Evolutionary conservation across 2,113 vertebrate genomes (phyloP).

Genomic region (Myrmophylax atrothorax): DNA sequence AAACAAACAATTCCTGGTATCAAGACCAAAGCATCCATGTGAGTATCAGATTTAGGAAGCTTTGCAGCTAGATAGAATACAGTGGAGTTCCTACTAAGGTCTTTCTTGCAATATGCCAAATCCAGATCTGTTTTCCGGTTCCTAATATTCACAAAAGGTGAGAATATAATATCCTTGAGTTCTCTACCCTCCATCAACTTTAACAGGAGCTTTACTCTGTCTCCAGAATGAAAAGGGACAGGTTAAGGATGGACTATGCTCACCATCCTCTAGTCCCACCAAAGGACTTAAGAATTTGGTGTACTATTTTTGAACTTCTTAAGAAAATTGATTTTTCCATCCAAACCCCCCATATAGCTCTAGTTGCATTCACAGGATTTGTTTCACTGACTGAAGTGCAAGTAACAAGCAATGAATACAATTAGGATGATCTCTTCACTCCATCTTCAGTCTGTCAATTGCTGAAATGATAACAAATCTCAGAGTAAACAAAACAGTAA

Average conservation of each 20-base stretch:
- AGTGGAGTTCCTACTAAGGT: not conserved
- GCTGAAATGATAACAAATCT: not conserved
- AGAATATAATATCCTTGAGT: not conserved
- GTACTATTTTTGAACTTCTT: not conserved
- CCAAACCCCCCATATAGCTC: not conserved
- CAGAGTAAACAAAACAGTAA: constrained; percentile 51
- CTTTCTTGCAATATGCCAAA: not conserved
- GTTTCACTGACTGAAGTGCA: not conserved
- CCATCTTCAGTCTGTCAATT: not conserved
- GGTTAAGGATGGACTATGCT: not conserved
- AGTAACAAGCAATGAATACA: not conserved
- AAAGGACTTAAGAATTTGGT: not conserved
- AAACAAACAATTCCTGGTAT: not conserved
- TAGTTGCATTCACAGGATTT: not conserved
- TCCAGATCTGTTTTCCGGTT: not conserved
- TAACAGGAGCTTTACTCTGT: not conserved
- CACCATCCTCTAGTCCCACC: not conserved
- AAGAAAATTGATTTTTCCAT: not conserved
- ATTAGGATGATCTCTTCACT: not conserved
- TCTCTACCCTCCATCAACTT: not conserved
- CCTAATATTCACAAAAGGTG: not conserved
- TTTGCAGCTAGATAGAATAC: not conserved
- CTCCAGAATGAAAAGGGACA: not conserved
- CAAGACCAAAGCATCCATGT: not conserved
- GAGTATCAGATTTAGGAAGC: not conserved